Conservation (phyloP, 2,888 invertebrate species). For the Phlogophora meticulosa region DNA sequence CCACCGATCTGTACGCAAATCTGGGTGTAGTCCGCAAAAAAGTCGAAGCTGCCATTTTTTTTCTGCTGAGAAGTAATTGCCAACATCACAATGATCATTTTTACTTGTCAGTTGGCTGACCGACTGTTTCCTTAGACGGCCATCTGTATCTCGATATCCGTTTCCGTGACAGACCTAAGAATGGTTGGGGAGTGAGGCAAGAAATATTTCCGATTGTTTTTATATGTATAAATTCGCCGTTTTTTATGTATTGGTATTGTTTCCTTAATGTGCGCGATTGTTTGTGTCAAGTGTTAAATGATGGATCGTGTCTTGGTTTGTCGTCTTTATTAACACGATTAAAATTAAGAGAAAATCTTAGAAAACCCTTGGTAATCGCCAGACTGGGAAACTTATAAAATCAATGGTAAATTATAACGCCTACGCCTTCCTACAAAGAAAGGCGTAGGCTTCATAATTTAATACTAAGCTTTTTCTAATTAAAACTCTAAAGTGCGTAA, state of each 20-base stretch:
- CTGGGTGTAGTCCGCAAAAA: conserved; percentile 39
- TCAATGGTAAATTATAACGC: no score
- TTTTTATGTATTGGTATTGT: conserved; percentile 20
- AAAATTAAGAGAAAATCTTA: not conserved
- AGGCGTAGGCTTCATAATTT: no score
- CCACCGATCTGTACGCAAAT: conserved; percentile 24
- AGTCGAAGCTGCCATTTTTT: conserved; percentile 28
- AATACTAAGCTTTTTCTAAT: not conserved
- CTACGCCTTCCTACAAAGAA: no score
- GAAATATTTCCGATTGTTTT: conserved; percentile 26
- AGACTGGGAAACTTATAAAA: not conserved
- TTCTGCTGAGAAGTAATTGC: conserved; percentile 46
- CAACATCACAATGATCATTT: conserved; percentile 56
- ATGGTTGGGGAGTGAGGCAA: conserved; percentile 8
- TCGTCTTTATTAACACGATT: conserved; percentile 2
- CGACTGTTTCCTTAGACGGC: conserved; percentile 46
- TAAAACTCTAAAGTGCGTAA: not conserved
- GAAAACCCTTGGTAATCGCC: not conserved
- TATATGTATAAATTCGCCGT: conserved; percentile 22
- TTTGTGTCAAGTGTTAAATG: conserved; percentile 1
- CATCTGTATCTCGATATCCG: conserved; percentile 60
- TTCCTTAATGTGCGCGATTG: conserved; percentile 20
- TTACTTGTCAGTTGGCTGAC: conserved; percentile 55
- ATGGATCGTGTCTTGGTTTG: not conserved
- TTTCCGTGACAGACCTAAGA: conserved; percentile 42